Base-by-base conservation (phyloP, 1,140 invertebrate genomes). In the Brachionus rubens region DNA sequence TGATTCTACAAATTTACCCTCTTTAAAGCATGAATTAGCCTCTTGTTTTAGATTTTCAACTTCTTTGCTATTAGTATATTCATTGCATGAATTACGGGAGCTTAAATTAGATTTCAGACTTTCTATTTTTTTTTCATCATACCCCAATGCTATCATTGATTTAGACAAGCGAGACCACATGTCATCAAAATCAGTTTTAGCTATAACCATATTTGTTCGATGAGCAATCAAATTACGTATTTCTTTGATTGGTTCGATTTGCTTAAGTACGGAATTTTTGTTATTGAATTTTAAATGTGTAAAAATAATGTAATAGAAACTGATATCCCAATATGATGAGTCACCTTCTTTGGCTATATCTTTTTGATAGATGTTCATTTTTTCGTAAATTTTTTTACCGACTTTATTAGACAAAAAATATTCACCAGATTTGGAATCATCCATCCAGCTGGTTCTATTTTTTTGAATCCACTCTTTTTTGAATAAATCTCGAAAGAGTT, bases 301-400 rank as follows among this genome's bases (percentile, higher is more conserved):
- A 14, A 59, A 59, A 59, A 59, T 59, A 16, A 56, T 30, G 30
- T 33, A 56, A 9, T 30, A 14, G 28, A 56, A 56, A 56, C 24
- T 56, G 2, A 56, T 33, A 16, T 56, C 52, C 52, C 52, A 56
- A 30, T 56, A 30, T 56, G 52, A 56, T 33, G 52, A 30, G 14
- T 56, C 52, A 1, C 52, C 52, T 5, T 6, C 10, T 12, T 30
- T 6, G 9, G 52, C 52, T 16, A 12, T 12, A 12, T 56, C 30
- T 56, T 56, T 56, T 16, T 56, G 52, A 3, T 14, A 16, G 14
- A 16, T 30, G n/a, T 7, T 59, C 54, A 59, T 59, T n/a, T 9
- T 14, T 7, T 19, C 33, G 2, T 30, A 16, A n/a, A 16, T 3
- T 9, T 7, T 1, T 59, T 59, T 28, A 33, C 28, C 14, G 1